phyloP scores from a whole-genome alignment of 2,888 invertebrate species.

The Drosophila melanosoma region DNA sequence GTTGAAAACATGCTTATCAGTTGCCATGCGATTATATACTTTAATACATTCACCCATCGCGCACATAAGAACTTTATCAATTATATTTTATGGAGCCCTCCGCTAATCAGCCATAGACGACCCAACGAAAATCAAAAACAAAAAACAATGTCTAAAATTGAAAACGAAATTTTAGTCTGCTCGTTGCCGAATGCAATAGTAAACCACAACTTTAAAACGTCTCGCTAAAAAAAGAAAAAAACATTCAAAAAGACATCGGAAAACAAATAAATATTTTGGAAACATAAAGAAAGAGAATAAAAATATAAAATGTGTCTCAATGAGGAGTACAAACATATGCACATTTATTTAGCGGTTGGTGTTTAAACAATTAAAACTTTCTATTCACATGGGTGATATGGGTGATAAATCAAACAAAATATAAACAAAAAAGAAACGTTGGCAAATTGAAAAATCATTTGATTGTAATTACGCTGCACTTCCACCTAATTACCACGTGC shows the following conservation, averaged over 20 bases:
- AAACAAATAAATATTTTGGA: slow-evolving; percentile 5
- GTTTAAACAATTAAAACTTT: slow-evolving; percentile 57
- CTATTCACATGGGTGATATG: slow-evolving; percentile 71
- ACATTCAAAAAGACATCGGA: not conserved
- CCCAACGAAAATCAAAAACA: slow-evolving; percentile 9
- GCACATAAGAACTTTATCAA: slow-evolving; percentile 48
- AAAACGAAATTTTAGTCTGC: slow-evolving; percentile 54
- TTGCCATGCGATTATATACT: not conserved
- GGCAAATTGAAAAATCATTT: slow-evolving; percentile 78
- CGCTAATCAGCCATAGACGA: slow-evolving; percentile 53
- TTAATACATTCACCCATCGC: slow-evolving; percentile 6
- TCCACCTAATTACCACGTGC: slow-evolving; percentile 67
- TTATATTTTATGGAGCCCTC: slow-evolving; percentile 39
- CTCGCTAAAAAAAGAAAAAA: not conserved
- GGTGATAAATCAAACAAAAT: slow-evolving; percentile 43
- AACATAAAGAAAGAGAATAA: slow-evolving; percentile 1
- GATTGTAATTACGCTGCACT: slow-evolving; percentile 75
- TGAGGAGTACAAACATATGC: slow-evolving; percentile 80
- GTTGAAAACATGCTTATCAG: slow-evolving; percentile 40
- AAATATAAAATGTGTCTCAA: slow-evolving; percentile 69
- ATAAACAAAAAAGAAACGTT: slow-evolving; percentile 29
- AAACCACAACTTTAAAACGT: slow-evolving; percentile 30
- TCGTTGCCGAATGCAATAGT: slow-evolving; percentile 52
- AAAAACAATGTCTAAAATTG: slow-evolving; percentile 14
- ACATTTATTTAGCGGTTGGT: slow-evolving; percentile 80